These are phyloP conservation scores for Ceyx margarethae DNA, from an alignment of 2,113 vertebrate species.

Conservation along the genomic window DNA sequence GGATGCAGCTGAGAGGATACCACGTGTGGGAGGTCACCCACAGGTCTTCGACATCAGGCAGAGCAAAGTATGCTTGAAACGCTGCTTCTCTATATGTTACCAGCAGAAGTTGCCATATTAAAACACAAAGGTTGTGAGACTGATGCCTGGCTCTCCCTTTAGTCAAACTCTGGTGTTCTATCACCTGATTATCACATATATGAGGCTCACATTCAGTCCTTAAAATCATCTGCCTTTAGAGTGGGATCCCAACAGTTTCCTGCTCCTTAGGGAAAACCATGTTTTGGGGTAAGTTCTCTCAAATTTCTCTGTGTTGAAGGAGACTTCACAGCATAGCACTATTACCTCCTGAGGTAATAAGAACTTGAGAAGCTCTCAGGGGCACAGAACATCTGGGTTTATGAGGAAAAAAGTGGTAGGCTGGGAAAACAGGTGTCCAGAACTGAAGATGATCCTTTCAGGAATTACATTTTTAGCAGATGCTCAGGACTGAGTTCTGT, in stretches of 20 bases:
- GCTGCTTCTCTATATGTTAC: background rate
- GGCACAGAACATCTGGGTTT: background rate
- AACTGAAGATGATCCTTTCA: background rate
- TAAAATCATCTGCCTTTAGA: background rate
- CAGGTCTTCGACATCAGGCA: background rate
- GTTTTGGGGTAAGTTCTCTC: background rate
- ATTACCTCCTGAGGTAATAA: background rate
- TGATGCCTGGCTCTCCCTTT: background rate
- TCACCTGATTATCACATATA: background rate
- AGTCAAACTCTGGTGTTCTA: background rate
- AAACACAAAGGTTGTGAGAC: background rate
- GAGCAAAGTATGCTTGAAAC: background rate
- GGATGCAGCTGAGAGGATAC: background rate
- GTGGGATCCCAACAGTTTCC: background rate
- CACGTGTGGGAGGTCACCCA: fast-evolving
- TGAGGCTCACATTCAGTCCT: background rate
- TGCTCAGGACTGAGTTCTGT: background rate
- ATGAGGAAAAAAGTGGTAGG: background rate
- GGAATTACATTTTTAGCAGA: background rate
- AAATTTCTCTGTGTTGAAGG: background rate
- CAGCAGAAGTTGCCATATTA: background rate
- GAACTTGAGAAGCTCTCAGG: background rate
- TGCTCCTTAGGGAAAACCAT: background rate
- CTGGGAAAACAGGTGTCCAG: constrained; percentile 41
- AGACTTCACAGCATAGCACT: background rate